phyloP scores from a whole-genome alignment of 2,888 invertebrate genomes.

The Tetragonisca angustula region DNA sequence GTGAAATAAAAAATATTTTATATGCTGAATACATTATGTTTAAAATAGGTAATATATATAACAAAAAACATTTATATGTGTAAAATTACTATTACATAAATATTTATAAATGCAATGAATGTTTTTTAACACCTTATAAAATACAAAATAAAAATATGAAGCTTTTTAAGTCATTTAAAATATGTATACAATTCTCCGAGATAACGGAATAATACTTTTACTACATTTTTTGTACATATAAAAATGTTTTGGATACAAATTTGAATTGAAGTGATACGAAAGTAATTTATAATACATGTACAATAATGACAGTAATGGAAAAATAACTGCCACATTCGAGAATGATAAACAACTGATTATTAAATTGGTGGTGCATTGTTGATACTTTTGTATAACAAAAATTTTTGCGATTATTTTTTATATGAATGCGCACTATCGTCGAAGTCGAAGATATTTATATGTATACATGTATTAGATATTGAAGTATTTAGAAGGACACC shows the following conservation, averaged over 20 bases:
- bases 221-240: conserved; percentile 18
- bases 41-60: conserved; percentile 12
- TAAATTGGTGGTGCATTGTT: conserved; percentile 35
- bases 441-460: conserved; percentile 46
- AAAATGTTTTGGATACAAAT: conserved; percentile 64
- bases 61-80: neutral
- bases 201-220: conserved; percentile 7
- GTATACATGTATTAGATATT: conserved; percentile 55
- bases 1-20: conserved; percentile 40
- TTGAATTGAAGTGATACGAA: conserved; percentile 50
- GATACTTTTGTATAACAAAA: conserved; percentile 46
- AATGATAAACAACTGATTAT: conserved; percentile 38
- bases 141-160: conserved; percentile 7
- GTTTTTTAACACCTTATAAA: conserved; percentile 13
- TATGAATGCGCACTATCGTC: conserved; percentile 54
- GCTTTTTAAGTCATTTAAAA: conserved; percentile 13
- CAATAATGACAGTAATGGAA: conserved; percentile 50
- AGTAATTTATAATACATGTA: conserved; percentile 56
- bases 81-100: conserved; percentile 24
- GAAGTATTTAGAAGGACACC: conserved; percentile 59
- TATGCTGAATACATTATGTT: neutral
- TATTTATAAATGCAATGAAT: conserved; percentile 32
- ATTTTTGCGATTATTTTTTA: conserved; percentile 39
- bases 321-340: conserved; percentile 37
- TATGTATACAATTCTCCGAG: neutral